Evolutionary conservation across 2,113 vertebrate genomes (phyloP).

Genomic region (Junco hyemalis): DNA sequence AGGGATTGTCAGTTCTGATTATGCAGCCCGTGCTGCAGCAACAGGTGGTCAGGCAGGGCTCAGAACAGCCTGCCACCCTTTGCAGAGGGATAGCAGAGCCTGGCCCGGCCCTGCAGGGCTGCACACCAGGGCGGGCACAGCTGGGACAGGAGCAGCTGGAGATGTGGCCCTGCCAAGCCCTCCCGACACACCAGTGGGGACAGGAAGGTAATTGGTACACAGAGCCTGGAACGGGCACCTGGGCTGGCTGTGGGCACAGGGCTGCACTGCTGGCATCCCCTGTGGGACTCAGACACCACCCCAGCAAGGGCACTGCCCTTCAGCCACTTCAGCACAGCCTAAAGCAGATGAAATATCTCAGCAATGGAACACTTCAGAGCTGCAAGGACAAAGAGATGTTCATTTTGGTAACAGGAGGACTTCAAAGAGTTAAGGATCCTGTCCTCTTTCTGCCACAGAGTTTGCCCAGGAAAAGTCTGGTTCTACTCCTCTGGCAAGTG

Average conservation of each 20-base stretch:
- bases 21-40: background rate
- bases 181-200: rapidly evolving
- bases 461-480: background rate
- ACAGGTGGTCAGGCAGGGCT: background rate
- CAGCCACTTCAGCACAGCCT: background rate
- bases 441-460: background rate
- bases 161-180: background rate
- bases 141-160: rapidly evolving
- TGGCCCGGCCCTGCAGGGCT: background rate
- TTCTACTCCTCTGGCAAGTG: background rate
- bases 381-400: background rate
- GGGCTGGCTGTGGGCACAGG: background rate
- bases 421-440: background rate
- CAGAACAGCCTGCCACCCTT: background rate
- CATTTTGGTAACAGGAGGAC: background rate
- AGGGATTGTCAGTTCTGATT: background rate
- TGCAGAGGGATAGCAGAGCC: background rate
- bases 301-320: background rate
- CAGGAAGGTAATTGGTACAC: too few species aligned
- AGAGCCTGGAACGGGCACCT: background rate
- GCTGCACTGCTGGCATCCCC: background rate
- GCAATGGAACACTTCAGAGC: background rate
- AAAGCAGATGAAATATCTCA: background rate
- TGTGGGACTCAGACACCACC: background rate
- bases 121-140: background rate